Conservation (phyloP, 1,140 invertebrate species). For the honey bee (Apis mellifera) region DNA sequence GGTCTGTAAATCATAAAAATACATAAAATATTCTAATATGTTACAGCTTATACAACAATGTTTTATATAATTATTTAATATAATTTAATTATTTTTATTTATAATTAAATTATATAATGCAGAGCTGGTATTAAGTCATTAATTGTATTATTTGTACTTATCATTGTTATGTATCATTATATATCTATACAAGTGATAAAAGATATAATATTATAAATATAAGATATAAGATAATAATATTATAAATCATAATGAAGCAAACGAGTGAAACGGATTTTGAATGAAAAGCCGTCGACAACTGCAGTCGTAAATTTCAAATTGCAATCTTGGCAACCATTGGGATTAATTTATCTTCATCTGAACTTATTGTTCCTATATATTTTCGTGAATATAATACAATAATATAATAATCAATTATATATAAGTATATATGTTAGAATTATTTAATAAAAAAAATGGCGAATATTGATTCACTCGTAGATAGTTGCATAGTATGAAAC, state of each 20-base stretch:
- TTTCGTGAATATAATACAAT: constrained; percentile 28
- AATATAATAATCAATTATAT: too few relatives aligned
- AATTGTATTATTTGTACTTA: background rate
- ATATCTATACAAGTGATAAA: background rate
- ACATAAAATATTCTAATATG: too few relatives aligned
- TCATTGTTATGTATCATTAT: background rate
- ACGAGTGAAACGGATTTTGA: background rate
- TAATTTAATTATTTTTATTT: too few relatives aligned
- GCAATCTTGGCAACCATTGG: constrained; percentile 8
- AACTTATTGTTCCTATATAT: constrained; percentile 33
- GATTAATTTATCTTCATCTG: constrained; percentile 49
- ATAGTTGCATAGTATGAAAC: too few relatives aligned
- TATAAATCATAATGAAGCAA: constrained; percentile 34
- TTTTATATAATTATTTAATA: background rate
- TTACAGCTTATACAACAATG: background rate
- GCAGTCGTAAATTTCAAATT: constrained; percentile 39
- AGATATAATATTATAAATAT: too few relatives aligned
- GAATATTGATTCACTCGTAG: background rate
- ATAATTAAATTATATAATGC: too few relatives aligned
- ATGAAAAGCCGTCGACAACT: background rate
- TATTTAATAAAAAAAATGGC: background rate
- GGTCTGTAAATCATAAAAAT: too few relatives aligned
- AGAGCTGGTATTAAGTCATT: background rate
- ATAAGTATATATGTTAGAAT: too few relatives aligned
- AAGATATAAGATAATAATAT: background rate